These are phyloP conservation scores for Mechanitis messenoides DNA, from an alignment of 2,888 invertebrate species.

Conservation along the genomic window DNA sequence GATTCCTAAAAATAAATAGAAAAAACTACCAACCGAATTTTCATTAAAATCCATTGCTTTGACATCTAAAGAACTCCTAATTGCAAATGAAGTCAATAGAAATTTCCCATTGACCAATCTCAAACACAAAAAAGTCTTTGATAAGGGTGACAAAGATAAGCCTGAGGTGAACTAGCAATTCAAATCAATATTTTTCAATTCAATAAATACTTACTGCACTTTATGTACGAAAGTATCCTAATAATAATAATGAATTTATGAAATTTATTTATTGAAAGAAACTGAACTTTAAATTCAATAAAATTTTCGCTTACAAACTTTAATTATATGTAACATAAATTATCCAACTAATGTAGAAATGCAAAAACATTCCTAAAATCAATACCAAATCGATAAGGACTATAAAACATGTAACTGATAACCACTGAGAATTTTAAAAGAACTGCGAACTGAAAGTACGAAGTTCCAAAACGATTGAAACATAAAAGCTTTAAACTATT, in stretches of 20 bases:
- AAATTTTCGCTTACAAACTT: too few relatives aligned
- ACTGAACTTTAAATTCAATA: too few relatives aligned
- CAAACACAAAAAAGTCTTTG: slow-evolving; percentile 23
- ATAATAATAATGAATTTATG: neutral
- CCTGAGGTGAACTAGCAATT: neutral
- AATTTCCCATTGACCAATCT: slow-evolving; percentile 14
- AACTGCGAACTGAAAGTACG: too few relatives aligned
- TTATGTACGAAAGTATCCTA: neutral
- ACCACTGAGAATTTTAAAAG: too few relatives aligned
- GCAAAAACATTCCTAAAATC: too few relatives aligned
- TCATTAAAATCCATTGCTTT: slow-evolving; percentile 25
- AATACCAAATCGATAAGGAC: too few relatives aligned
- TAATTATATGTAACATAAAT: too few relatives aligned
- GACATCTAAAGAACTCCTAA: slow-evolving; percentile 22
- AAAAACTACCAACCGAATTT: slow-evolving; percentile 17
- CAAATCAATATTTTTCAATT: slow-evolving; percentile 1
- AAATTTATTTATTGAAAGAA: too few relatives aligned
- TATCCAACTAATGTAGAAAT: too few relatives aligned
- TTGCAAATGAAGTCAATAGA: slow-evolving; percentile 26
- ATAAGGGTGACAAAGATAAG: slow-evolving; percentile 19
- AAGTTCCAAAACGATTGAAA: too few relatives aligned
- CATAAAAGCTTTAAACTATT: too few relatives aligned
- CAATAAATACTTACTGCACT: neutral
- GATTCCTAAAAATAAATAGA: neutral
- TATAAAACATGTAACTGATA: too few relatives aligned